A percentile compares a stretch with the other conserved stretches of the same genome.
phyloP scores from a whole-genome alignment of 1,140 invertebrate genomes.

The Drosophila prosaltans region DNA sequence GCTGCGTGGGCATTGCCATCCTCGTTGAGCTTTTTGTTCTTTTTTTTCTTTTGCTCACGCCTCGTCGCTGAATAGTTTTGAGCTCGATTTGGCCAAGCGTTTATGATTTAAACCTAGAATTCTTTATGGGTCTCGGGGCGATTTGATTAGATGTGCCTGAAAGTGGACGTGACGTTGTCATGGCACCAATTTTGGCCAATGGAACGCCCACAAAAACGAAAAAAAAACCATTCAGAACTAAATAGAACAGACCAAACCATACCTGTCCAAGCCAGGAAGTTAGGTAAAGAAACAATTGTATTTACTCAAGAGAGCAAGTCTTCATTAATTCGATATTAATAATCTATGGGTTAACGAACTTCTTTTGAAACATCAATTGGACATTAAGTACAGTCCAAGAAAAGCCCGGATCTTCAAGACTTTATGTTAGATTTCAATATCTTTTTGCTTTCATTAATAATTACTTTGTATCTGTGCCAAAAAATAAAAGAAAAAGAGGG shows the following conservation, averaged over 20 bases:
- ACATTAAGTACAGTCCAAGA: constrained; percentile 45
- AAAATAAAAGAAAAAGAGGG: too few species aligned
- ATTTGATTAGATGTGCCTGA: constrained; percentile 45
- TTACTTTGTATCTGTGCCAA: too few species aligned
- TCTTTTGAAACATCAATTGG: constrained; percentile 56
- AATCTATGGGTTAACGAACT: constrained; percentile 63
- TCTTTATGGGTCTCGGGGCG: constrained; percentile 62
- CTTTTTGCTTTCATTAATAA: too few species aligned
- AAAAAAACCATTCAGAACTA: background rate
- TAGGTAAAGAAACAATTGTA: constrained; percentile 31
- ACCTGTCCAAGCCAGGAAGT: background rate
- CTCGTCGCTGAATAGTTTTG: constrained; percentile 65
- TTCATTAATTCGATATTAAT: constrained; percentile 80
- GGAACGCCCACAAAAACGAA: background rate
- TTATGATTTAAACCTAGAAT: constrained; percentile 61
- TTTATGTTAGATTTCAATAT: too few species aligned
- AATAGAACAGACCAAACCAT: background rate
- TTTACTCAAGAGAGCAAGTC: constrained; percentile 27
- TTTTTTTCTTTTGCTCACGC: constrained; percentile 56
- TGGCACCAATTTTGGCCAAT: constrained; percentile 66
- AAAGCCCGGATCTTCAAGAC: background rate
- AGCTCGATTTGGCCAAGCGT: constrained; percentile 72
- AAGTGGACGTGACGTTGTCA: constrained; percentile 57
- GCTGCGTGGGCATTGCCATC: constrained; percentile 54
- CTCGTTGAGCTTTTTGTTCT: constrained; percentile 63